Base-by-base conservation (phyloP, 2,888 invertebrate genomes). In the Ctena decussata region DNA sequence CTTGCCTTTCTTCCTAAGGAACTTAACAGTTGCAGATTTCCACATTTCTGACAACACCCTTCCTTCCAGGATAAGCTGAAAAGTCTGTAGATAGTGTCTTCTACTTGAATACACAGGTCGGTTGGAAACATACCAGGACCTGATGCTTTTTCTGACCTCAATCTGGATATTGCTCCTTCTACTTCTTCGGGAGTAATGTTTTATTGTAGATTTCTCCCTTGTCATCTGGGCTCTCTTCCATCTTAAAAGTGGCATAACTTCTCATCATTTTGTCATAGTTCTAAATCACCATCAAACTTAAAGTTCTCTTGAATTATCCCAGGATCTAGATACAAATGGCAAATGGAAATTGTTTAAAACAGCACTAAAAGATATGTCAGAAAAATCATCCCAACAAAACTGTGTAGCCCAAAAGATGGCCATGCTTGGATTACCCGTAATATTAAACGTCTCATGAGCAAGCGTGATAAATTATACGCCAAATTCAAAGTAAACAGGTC, bases 1-100 rank as follows among this genome's bases (percentile, higher is more conserved):
- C 37, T 79, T 79, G 5, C 79, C 79, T 37, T 60, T 37, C 35
- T 79, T 79, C 24, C 79, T 46, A 24, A 73, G 44, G 65, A 79
- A 73, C 39, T 79, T 79, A 5, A 79, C 46, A 3, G 21, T 21
- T 37, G 79, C 65, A 41, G n/a, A 24, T 60, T 79, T 79, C 79
- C 79, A 79, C 32, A 15, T 30, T 41, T 32, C 35, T 24, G 79
- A 73, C 1, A 44, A 37, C 32, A 57, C 24, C 79, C 65, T 73
- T 72, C 46, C 18, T 41, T 24, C 79, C 79, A 79, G 12, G 44
- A 73, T 18, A 73, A 27, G n/a, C 44, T 46, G 46, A 73, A 73
- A 27, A 73, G 32, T 27, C 12, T 39, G 39, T 44, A 24, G 27
- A 73, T 24, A 30, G 32, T 24, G 46, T 73, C 73, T 15, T 46